A percentile compares a stretch with the other conserved stretches of the same genome.
Conservation (phyloP, 2,113 vertebrate species). For the Leucoraja erinaceus region DNA sequence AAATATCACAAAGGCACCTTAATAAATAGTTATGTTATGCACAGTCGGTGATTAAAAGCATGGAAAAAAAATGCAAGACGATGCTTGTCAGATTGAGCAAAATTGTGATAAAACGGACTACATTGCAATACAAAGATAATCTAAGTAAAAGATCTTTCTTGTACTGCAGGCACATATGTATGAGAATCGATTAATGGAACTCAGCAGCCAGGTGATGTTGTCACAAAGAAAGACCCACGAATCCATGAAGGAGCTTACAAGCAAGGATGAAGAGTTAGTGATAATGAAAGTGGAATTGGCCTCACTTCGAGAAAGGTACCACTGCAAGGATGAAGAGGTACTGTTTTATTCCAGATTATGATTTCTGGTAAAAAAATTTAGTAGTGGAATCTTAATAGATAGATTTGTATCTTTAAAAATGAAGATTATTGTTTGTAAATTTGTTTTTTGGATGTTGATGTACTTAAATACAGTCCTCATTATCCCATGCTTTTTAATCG, state of each 20-base stretch:
- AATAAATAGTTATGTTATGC: background rate
- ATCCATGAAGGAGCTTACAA: constrained; percentile 50
- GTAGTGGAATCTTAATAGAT: background rate
- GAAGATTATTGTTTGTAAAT: background rate
- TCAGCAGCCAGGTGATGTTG: constrained; percentile 49
- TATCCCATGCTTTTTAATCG: no score
- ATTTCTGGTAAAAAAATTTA: background rate
- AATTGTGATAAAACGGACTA: background rate
- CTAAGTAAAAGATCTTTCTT: background rate
- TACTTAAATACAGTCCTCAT: no score
- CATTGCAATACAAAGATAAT: background rate
- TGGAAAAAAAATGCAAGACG: background rate
- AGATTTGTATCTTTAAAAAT: background rate
- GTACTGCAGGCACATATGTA: constrained; percentile 45
- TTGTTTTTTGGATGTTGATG: background rate
- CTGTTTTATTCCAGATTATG: background rate
- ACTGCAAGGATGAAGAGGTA: constrained; percentile 52
- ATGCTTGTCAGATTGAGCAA: constrained; percentile 1
- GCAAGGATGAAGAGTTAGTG: constrained; percentile 56
- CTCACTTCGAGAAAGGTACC: constrained; percentile 55
- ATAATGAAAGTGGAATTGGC: constrained; percentile 59
- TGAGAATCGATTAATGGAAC: constrained; percentile 52
- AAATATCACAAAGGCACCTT: background rate
- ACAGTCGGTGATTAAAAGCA: background rate
- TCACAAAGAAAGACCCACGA: constrained; percentile 57